Evolutionary conservation across 2,797 vertebrate genomes (phyloP).

Genomic region (Myotis pilosus): DNA sequence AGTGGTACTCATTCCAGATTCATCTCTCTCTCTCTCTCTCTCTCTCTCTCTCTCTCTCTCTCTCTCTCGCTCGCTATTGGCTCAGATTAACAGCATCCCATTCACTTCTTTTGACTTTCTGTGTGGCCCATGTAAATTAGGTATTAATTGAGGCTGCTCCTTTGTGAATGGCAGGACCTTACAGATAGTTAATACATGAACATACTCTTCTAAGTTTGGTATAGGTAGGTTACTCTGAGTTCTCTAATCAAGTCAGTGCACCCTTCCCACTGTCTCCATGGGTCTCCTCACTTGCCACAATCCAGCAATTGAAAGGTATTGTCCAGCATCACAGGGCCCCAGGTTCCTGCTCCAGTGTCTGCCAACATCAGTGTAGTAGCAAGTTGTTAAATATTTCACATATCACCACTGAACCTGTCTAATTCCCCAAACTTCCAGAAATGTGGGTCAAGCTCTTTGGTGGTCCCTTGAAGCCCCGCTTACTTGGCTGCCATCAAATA

Average conservation of each 20-base stretch:
- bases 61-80: not conserved
- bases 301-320: not conserved
- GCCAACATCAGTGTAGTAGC: not conserved
- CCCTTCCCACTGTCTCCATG: not conserved
- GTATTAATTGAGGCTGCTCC: not conserved
- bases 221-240: too few species aligned
- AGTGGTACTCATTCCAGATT: not conserved
- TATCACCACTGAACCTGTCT: not conserved
- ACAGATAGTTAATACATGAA: not conserved
- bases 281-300: not conserved
- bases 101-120: not conserved
- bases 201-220: not conserved
- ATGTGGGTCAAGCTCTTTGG: not conserved
- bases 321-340: not conserved
- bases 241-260: not conserved
- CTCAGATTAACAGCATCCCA: not conserved
- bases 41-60: too few species aligned
- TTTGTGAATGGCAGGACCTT: not conserved
- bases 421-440: not conserved
- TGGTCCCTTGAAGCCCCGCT: not conserved
- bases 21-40: accelerated
- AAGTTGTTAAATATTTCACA: not conserved
- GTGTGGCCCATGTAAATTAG: not conserved
- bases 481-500: not conserved
- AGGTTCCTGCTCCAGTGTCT: not conserved